Evolutionary conservation across 2,797 vertebrate genomes (phyloP).

Genomic region (Gallinago nigripennis): DNA sequence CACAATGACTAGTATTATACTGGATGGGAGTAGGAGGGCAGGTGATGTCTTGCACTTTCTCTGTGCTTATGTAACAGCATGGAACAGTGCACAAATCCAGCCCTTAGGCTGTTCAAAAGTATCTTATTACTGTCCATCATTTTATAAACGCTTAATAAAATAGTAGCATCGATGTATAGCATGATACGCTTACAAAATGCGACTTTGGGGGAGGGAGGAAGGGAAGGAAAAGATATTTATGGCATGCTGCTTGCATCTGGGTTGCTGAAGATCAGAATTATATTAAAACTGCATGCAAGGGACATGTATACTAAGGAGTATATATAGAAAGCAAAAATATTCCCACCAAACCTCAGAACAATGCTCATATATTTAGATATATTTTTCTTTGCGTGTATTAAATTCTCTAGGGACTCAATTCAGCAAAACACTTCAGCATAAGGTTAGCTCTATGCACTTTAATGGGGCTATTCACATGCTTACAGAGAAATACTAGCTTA

Average conservation of each 20-base stretch:
- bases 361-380: not conserved
- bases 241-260: not conserved
- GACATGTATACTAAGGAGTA: not conserved
- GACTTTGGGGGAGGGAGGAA: not conserved
- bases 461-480: not conserved
- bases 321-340: not conserved
- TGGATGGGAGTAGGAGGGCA: not conserved
- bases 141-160: slow-evolving; percentile 28
- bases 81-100: not conserved
- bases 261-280: not conserved
- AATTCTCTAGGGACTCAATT: not conserved
- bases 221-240: not conserved
- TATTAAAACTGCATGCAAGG: not conserved
- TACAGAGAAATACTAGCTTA: not conserved
- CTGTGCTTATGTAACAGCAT: not conserved
- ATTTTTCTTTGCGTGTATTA: not conserved
- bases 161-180: not conserved
- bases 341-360: slow-evolving; percentile 6
- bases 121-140: not conserved
- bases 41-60: not conserved
- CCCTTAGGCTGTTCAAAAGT: not conserved
- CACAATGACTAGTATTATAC: not conserved
- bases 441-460: not conserved
- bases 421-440: not conserved
- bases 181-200: not conserved